phyloP scores from a whole-genome alignment of 2,113 vertebrate species.

The Chionodraco myersi region DNA sequence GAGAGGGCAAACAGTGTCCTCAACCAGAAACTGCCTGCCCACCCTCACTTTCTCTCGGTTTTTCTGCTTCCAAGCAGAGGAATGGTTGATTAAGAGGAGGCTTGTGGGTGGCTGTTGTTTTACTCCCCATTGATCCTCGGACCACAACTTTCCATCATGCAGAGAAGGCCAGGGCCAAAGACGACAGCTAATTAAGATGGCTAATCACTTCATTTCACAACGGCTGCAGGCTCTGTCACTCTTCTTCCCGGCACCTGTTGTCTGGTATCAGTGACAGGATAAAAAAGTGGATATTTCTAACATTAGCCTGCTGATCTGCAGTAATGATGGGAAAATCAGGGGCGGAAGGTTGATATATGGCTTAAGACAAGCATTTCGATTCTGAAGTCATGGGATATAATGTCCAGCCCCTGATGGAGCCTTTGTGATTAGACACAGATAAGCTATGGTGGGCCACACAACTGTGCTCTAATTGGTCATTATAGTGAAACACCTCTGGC shows the following conservation, averaged over 20 bases:
- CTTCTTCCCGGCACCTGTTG: constrained; percentile 56
- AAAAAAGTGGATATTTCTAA: not conserved
- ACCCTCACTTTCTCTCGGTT: constrained; percentile 1
- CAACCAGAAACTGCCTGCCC: constrained; percentile 10
- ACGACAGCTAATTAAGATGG: constrained; percentile 82
- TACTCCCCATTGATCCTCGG: constrained; percentile 66
- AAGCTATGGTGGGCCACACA: not conserved
- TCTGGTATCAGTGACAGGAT: constrained; percentile 40
- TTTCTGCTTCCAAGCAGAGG: constrained; percentile 23
- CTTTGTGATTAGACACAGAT: not conserved
- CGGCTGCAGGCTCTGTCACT: constrained; percentile 67
- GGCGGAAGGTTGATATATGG: not conserved
- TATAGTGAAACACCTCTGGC: not conserved
- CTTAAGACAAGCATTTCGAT: not conserved
- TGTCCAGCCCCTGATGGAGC: not conserved
- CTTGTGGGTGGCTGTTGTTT: constrained; percentile 60
- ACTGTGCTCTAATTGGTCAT: not conserved
- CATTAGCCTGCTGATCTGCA: constrained; percentile 1
- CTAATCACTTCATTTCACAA: constrained; percentile 78
- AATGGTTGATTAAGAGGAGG: constrained; percentile 45
- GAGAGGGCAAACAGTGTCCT: constrained; percentile 28
- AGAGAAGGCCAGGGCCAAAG: constrained; percentile 67
- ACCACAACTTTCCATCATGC: constrained; percentile 77
- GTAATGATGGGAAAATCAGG: not conserved
- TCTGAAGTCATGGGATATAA: not conserved